Evolutionary conservation across 2,888 invertebrate genomes (phyloP).

Genomic region (Spatulosminthurus flaviceps): DNA sequence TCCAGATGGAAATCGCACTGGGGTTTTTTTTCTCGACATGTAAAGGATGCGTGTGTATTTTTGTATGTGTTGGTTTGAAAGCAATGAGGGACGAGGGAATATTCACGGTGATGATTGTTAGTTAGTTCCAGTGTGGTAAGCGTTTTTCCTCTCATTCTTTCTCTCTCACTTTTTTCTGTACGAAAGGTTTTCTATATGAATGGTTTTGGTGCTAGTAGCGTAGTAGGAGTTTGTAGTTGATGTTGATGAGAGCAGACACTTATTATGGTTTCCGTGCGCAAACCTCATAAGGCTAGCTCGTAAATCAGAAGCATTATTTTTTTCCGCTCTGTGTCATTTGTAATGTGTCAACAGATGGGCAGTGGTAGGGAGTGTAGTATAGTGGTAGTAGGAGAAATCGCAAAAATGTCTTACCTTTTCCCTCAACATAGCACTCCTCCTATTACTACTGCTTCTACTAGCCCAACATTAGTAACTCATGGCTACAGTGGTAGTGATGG

Average conservation of each 20-base stretch:
- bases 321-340: slow-evolving; percentile 54
- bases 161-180: no score
- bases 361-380: no score
- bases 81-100: background rate
- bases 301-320: slow-evolving; percentile 56
- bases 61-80: background rate
- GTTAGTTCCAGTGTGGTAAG: slow-evolving; percentile 18
- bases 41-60: background rate
- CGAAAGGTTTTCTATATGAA: no score
- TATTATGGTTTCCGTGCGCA: slow-evolving; percentile 54
- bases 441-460: no score
- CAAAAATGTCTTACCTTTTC: slow-evolving; percentile 46
- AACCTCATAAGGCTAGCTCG: slow-evolving; percentile 52
- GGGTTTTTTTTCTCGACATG: no score
- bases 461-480: background rate
- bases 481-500: background rate
- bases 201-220: no score
- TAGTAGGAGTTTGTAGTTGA: background rate
- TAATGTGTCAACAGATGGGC: slow-evolving; percentile 55
- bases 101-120: slow-evolving; percentile 17
- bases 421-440: background rate
- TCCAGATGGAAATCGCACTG: no score
- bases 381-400: slow-evolving; percentile 38
- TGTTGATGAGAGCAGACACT: slow-evolving; percentile 50
- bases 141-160: slow-evolving; percentile 29